phyloP scores from a whole-genome alignment of 1,140 invertebrate genomes.

The Drosophila sp. region DNA sequence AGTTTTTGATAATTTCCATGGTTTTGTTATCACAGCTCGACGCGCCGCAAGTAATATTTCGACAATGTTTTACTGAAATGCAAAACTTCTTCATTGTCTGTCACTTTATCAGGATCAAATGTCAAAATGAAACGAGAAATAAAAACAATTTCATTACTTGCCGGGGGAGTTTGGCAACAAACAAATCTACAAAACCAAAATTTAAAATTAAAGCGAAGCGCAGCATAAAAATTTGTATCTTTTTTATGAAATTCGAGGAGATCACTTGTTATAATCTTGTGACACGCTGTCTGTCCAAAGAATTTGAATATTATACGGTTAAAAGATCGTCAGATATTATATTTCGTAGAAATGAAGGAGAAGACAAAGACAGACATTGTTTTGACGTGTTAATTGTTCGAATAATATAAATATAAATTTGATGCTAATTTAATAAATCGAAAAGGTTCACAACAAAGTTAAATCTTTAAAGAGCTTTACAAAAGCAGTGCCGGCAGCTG shows the following conservation, averaged over 20 bases:
- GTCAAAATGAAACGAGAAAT: constrained; percentile 29
- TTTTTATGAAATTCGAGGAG: constrained; percentile 4
- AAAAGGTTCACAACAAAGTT: background rate
- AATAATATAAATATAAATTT: constrained; percentile 7
- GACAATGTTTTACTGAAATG: constrained; percentile 13
- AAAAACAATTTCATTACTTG: constrained; percentile 28
- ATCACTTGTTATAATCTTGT: constrained; percentile 33
- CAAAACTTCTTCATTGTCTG: constrained; percentile 27
- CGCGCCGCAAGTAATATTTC: constrained; percentile 12
- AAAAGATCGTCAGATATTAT: background rate
- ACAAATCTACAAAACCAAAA: constrained; percentile 5
- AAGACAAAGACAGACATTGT: constrained; percentile 19
- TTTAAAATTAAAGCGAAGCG: background rate
- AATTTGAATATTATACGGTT: constrained; percentile 7
- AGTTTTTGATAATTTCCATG: constrained; percentile 16
- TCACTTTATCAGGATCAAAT: constrained; percentile 21
- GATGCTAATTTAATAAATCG: constrained; percentile 16
- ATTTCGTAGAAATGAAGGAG: background rate
- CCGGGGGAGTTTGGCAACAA: constrained; percentile 1
- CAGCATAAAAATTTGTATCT: constrained; percentile 10
- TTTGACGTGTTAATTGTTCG: constrained; percentile 15
- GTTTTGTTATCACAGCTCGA: constrained; percentile 23
- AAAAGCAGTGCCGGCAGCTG: constrained; percentile 1
- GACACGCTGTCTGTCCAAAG: background rate
- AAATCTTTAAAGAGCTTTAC: background rate